A percentile compares a stretch with the other conserved stretches of the same genome.
Evolutionary conservation across 2,888 invertebrate genomes (phyloP).

Genomic region (Drosophila tanythrix): DNA sequence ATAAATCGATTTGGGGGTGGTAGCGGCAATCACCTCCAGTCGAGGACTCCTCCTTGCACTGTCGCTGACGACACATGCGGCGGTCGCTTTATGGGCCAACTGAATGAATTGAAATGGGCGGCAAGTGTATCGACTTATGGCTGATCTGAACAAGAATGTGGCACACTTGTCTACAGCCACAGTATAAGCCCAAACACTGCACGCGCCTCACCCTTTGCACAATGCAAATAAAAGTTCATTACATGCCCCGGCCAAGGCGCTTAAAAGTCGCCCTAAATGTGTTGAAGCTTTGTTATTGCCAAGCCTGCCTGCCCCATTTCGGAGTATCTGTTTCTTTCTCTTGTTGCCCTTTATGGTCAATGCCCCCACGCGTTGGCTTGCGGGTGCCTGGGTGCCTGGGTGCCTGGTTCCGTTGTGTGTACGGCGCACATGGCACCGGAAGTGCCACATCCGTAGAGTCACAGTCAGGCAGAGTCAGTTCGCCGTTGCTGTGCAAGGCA

Average conservation of each 20-base stretch:
- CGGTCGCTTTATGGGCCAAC: slow-evolving; percentile 71
- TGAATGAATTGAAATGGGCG: slow-evolving; percentile 80
- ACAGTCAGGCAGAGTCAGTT: slow-evolving; percentile 27
- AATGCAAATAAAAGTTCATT: slow-evolving; percentile 80
- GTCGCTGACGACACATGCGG: slow-evolving; percentile 46
- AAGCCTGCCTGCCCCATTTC: slow-evolving; percentile 28
- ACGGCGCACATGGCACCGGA: slow-evolving; percentile 66
- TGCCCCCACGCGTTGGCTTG: slow-evolving; percentile 50
- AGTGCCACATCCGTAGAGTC: slow-evolving; percentile 69
- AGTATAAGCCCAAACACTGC: slow-evolving; percentile 2
- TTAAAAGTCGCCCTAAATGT: slow-evolving; percentile 57
- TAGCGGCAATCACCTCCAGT: slow-evolving; percentile 9
- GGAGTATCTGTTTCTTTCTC: slow-evolving; percentile 28
- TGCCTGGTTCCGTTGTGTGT: slow-evolving; percentile 29
- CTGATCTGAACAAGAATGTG: slow-evolving; percentile 59
- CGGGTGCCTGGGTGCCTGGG: slow-evolving; percentile 53
- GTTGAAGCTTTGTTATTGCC: slow-evolving; percentile 50
- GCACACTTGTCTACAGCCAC: slow-evolving; percentile 58
- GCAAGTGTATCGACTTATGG: slow-evolving; percentile 76
- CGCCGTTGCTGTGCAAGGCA: slow-evolving; percentile 33
- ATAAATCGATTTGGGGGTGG: slow-evolving; percentile 72
- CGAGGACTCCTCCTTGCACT: slow-evolving; percentile 40
- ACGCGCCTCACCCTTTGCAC: slow-evolving; percentile 22
- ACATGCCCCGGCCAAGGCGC: slow-evolving; percentile 68
- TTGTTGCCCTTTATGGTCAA: slow-evolving; percentile 68